Conservation (phyloP, 2,888 invertebrate species). For the Melieria picta region DNA sequence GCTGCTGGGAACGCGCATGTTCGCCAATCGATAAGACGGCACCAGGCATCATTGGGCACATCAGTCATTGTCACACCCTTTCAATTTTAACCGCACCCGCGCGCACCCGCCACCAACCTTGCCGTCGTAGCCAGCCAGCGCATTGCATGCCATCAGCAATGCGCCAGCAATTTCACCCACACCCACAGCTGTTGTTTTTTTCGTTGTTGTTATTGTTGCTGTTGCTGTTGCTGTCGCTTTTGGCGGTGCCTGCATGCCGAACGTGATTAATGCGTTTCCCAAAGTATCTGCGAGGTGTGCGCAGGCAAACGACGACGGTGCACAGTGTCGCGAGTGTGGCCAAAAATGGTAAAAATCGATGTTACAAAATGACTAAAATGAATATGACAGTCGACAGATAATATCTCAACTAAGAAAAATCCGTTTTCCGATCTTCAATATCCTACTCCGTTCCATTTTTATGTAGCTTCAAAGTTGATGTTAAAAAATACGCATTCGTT, state of each 20-base stretch:
- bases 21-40: conserved; percentile 41
- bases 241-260: conserved; percentile 11
- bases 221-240: conserved; percentile 14
- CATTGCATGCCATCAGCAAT: not conserved
- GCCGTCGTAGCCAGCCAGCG: conserved; percentile 4
- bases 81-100: conserved; percentile 29
- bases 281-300: conserved; percentile 42
- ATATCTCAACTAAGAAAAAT: no score
- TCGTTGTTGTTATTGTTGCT: conserved; percentile 10
- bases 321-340: no score
- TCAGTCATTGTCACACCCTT: conserved; percentile 64
- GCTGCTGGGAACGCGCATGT: conserved; percentile 23
- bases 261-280: conserved; percentile 62
- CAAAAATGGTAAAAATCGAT: no score
- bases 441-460: no score
- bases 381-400: no score
- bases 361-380: no score
- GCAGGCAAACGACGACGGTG: not conserved
- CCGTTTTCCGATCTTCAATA: no score
- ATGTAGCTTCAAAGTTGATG: no score
- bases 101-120: not conserved
- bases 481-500: no score
- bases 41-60: conserved; percentile 43
- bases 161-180: conserved; percentile 15
- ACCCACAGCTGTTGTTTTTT: conserved; percentile 42